Evolutionary conservation across 23 tunicate genomes (phyloP), one percentile per base, ranked within the genome.

Genomic region (Clavelina lepadiformis): DNA sequence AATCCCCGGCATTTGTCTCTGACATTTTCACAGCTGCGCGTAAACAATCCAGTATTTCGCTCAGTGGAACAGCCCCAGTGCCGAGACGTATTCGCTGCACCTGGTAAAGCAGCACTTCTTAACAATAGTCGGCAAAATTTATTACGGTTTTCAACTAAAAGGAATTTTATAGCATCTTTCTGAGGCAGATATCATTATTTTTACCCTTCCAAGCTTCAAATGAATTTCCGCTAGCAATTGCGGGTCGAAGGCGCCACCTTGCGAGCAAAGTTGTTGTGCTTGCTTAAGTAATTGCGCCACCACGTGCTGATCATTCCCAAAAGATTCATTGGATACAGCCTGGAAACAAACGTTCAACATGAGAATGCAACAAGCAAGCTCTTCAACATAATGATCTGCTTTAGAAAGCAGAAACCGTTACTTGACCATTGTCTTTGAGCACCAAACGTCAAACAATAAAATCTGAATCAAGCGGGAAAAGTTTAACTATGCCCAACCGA

Each of bases 211-310:
- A 2, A 77, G 57, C 35, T 70, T 75, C 47, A 77, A 58, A 34
- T 86, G 74, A 23, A 86, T 65, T 57, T 86, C 95, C 19, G 85
- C 95, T 56, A 52, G 54, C 46, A 86, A 66, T 29, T 74, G 69
- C 19, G 84, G 57, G 15, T 81, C 83, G 50, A 62, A 49, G 24
- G 22, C 77, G 7, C 53, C 74, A 21, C 73, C 41, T 2, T 0
- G 28, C 38, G 77, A 67, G 46, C 79, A 77, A 19, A 86, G 78
- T 18, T 44, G 20, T 38, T 78, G 58, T 7, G 95, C 95, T 52
- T 86, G 85, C 3, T 33, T 47, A 4, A 86, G 74, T 11, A 86
- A 22, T 29, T 78, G 80, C 28, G 71, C 61, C 3, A 74, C 72
- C 30, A 52, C 61, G 28, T 55, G 73, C 35, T 75, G 67, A 8